A percentile compares a stretch with the other conserved stretches of the same genome.
Evolutionary conservation across 2,797 vertebrate genomes (phyloP).

Genomic region (Antennarius maculatus): DNA sequence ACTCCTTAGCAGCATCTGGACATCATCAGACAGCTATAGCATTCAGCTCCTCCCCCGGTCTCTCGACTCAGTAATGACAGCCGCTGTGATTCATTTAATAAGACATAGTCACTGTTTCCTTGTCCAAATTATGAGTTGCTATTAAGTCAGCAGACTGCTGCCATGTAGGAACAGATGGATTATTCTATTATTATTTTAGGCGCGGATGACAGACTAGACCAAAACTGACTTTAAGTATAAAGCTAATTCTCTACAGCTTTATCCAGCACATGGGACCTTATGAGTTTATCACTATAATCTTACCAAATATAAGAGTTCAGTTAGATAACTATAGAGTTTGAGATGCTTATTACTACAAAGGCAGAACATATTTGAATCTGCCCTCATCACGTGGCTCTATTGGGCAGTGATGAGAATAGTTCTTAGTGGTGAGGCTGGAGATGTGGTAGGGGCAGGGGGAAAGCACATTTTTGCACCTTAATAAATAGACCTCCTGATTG

Average conservation of each 20-base stretch:
- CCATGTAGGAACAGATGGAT: conserved; percentile 73
- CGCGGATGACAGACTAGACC: conserved; percentile 44
- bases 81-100: conserved; percentile 61
- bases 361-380: too few relatives aligned
- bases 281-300: conserved; percentile 9
- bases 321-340: too few relatives aligned
- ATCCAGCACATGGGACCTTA: conserved; percentile 40
- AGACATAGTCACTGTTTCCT: conserved; percentile 69
- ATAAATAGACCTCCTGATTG: too few relatives aligned
- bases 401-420: too few relatives aligned
- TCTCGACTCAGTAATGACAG: conserved; percentile 38
- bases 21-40: conserved; percentile 44
- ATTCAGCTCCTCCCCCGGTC: conserved; percentile 33
- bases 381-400: too few relatives aligned
- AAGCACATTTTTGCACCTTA: too few relatives aligned
- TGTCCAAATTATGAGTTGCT: conserved; percentile 65
- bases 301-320: conserved; percentile 3
- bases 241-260: conserved; percentile 63
- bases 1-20: conserved; percentile 30
- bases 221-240: conserved; percentile 68
- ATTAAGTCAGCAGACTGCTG: conserved; percentile 66
- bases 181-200: conserved; percentile 74
- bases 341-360: too few relatives aligned
- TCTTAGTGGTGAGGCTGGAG: too few relatives aligned
- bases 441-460: too few relatives aligned